Base-by-base conservation (phyloP, 2,888 invertebrate species). In the Leptopilina drosophilae region DNA sequence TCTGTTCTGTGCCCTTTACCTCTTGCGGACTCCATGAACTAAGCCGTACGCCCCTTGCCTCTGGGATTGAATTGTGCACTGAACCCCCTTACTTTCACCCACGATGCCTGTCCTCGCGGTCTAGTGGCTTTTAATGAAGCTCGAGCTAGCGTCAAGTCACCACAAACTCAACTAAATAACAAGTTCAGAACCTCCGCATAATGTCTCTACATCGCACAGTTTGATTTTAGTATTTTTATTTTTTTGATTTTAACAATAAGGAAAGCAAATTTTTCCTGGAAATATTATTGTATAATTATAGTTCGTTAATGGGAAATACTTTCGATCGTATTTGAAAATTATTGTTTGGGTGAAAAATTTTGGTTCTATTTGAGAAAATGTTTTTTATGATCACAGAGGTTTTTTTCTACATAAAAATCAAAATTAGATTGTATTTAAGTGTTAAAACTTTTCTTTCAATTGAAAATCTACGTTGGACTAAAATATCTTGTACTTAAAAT, bases 91-190 rank as follows among this genome's bases (percentile, higher is more conserved):
- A 67, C 66, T 77, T 77, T 77, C 15, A 59, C 77, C 76, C 53
- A 46, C 40, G 76, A 65, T 64, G 65, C 33, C 53, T 78, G 82
- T 76, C 81, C 84, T 82, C 81, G 82, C 82, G 83, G 82, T 84
- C 83, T 84, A 86, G 86, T 86, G 86, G 83, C 82, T 84, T 86
- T 87, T 87, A 87, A 87, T 87, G 86, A 87, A 88, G 86, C 86
- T 85, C 84, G 85, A 75, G 77, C 83, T 79, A 77, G 81, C 82
- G 83, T 81, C 81, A 81, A 84, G 85, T 85, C 81, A 78, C 82
- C 79, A 80, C 84, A 80, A 83, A 83, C 83, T 81, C 82, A 81
- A 84, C 82, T 81, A 84, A 84, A 84, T 84, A 85, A 84, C 85
- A 82, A 81, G 79, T 80, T 79, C 76, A 80, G 80, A 80, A 78